Percentiles rank a stretch among this genome's conserved stretches.
phyloP scores from a whole-genome alignment of 2,797 vertebrate species.

The Sylvia borin region DNA sequence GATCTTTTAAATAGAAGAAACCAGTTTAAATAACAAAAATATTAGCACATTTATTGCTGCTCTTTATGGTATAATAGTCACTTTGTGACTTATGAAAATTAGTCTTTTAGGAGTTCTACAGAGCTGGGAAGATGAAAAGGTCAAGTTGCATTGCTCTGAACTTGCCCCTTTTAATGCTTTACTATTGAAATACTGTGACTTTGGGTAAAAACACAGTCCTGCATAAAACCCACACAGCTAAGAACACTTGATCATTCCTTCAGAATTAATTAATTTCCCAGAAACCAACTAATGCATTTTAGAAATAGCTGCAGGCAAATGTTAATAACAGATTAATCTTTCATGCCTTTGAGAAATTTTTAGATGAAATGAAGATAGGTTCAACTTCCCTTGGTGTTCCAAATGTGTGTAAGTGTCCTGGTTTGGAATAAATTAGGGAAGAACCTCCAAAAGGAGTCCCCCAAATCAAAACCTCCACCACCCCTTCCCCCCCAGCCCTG shows the following conservation, averaged over 20 bases:
- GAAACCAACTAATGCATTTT: conserved; percentile 47
- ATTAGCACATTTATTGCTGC: not conserved
- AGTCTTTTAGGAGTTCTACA: not conserved
- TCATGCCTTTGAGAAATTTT: conserved; percentile 37
- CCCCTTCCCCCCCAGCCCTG: too few species aligned
- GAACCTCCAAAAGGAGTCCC: too few species aligned
- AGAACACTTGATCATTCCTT: conserved; percentile 46
- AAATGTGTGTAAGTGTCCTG: not conserved
- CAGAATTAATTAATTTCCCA: conserved; percentile 63
- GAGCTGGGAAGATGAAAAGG: conserved; percentile 4
- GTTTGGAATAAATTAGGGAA: too few species aligned
- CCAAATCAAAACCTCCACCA: too few species aligned
- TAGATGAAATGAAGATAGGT: conserved; percentile 16
- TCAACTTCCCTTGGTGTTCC: conserved; percentile 7
- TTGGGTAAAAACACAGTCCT: not conserved
- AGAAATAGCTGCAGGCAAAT: conserved; percentile 53
- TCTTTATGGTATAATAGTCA: not conserved
- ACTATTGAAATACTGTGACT: not conserved
- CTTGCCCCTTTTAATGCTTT: not conserved
- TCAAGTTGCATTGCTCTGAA: conserved; percentile 21
- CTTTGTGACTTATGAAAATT: not conserved
- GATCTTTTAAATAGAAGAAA: not conserved
- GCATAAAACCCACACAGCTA: conserved; percentile 12
- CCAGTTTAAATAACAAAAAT: conserved; percentile 8
- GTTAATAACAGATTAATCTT: conserved; percentile 62